A percentile compares a stretch with the other conserved stretches of the same genome.
Evolutionary conservation across 2,888 invertebrate genomes (phyloP).

Genomic region (Calliphora vomitoria): DNA sequence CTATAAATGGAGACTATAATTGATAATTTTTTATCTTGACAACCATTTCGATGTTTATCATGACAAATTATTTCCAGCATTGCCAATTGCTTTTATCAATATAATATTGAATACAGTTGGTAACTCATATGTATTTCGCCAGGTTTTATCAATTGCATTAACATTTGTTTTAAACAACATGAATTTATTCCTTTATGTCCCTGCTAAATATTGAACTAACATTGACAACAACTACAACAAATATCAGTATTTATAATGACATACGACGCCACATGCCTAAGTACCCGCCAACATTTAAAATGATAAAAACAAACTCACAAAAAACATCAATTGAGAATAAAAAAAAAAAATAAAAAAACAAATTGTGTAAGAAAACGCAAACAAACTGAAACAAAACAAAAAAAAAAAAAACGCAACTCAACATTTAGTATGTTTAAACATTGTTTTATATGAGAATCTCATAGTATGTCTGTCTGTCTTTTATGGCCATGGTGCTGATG

Average conservation of each 20-base stretch:
- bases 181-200: neutral
- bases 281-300: constrained; percentile 75
- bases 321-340: constrained; percentile 11
- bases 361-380: constrained; percentile 62
- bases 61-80: no score
- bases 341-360: constrained; percentile 53
- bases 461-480: constrained; percentile 8
- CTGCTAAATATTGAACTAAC: constrained; percentile 51
- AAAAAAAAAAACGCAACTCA: constrained; percentile 9
- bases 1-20: no score
- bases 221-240: constrained; percentile 66
- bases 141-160: no score
- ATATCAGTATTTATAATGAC: constrained; percentile 79
- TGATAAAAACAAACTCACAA: constrained; percentile 60
- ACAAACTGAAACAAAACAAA: neutral
- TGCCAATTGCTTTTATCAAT: no score
- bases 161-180: no score
- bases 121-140: no score
- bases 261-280: constrained; percentile 83
- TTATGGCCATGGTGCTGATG: constrained; percentile 72
- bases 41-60: no score
- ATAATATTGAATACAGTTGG: no score
- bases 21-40: no score
- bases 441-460: constrained; percentile 59
- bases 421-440: constrained; percentile 61